These are phyloP conservation scores for Notospermus geniculatus DNA, from an alignment of 1,140 invertebrate species.

Conservation along the genomic window DNA sequence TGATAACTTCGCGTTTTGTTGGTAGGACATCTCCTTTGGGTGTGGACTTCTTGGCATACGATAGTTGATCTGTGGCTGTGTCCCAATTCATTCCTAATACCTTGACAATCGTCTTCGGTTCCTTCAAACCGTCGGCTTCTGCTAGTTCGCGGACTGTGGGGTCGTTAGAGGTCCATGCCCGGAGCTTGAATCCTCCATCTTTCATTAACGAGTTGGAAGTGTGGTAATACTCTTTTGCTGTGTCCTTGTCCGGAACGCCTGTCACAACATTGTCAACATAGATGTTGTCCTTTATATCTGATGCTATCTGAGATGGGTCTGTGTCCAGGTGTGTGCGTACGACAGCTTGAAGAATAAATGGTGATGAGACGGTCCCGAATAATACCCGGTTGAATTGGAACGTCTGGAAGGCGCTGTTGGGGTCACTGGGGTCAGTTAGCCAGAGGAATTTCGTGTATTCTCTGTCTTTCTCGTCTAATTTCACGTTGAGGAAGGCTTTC, in stretches of 20 bases:
- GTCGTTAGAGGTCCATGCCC: constrained; percentile 2
- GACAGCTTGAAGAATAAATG: not conserved
- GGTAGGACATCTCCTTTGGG: too few relatives aligned
- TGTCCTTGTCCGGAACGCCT: not conserved
- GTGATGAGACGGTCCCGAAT: not conserved
- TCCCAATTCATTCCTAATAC: not conserved
- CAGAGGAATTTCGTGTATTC: constrained; percentile 14
- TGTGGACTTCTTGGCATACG: not conserved
- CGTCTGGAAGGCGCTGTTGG: not conserved
- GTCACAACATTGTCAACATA: constrained; percentile 8
- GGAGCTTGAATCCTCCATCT: not conserved
- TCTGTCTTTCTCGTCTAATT: constrained; percentile 17
- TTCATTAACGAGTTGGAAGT: not conserved
- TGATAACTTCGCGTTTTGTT: constrained; percentile 3
- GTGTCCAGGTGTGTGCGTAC: not conserved
- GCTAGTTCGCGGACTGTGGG: not conserved
- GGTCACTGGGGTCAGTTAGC: constrained; percentile 1
- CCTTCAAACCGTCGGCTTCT: not conserved
- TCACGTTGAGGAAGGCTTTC: constrained; percentile 24
- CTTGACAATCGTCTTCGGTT: not conserved
- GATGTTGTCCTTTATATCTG: not conserved
- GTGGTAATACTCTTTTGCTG: not conserved
- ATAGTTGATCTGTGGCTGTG: not conserved
- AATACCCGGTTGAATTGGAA: not conserved
- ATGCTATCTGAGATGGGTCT: not conserved